Conservation (phyloP, 2,797 vertebrate genomes). For the Falco peregrinus region DNA sequence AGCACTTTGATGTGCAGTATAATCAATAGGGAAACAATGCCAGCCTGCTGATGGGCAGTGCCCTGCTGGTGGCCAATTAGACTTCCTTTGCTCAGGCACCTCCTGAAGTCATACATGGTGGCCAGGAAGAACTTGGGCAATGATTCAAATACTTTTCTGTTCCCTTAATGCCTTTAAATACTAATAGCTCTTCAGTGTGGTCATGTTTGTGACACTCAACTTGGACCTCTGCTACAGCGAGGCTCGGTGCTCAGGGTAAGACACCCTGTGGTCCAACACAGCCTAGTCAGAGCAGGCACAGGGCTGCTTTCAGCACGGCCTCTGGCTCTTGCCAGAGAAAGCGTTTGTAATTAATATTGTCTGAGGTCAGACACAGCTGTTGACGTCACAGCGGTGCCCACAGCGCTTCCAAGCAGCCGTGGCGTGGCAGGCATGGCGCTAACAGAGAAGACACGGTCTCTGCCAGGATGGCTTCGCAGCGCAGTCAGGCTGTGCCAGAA, state of each 20-base stretch:
- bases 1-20: background rate
- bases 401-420: background rate
- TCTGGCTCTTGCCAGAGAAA: background rate
- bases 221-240: background rate
- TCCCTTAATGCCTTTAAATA: background rate
- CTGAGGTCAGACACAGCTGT: background rate
- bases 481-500: background rate
- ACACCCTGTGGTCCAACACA: background rate
- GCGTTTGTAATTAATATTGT: no score
- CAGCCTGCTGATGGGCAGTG: background rate
- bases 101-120: background rate
- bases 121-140: background rate
- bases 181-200: background rate
- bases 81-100: background rate
- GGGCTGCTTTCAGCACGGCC: background rate
- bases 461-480: background rate
- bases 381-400: background rate
- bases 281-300: background rate
- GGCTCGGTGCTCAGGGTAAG: background rate
- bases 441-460: fast-evolving
- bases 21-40: background rate
- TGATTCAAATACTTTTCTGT: background rate
- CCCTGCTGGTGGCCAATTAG: background rate
- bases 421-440: fast-evolving
- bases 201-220: background rate